These are phyloP conservation scores for Gadopsis marmoratus DNA, from an alignment of 2,797 vertebrate genomes.

Conservation along the genomic window DNA sequence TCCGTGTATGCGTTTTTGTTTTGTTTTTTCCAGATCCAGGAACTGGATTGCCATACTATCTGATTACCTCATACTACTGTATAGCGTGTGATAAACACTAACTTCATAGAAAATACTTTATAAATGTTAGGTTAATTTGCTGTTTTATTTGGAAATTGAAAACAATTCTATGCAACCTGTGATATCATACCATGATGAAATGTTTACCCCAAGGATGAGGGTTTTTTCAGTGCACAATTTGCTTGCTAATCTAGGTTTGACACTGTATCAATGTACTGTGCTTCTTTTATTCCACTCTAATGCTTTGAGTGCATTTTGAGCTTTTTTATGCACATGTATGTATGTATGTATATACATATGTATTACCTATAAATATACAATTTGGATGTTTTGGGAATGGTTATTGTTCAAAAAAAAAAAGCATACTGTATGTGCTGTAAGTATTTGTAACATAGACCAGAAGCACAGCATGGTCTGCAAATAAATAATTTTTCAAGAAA, in stretches of 20 bases:
- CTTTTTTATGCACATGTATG: slow-evolving; percentile 73
- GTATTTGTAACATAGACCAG: slow-evolving; percentile 80
- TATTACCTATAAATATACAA: slow-evolving; percentile 78
- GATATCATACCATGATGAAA: slow-evolving; percentile 63
- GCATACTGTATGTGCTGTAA: slow-evolving; percentile 72
- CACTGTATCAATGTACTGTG: slow-evolving; percentile 59
- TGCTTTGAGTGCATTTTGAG: slow-evolving; percentile 62
- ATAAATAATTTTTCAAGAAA: slow-evolving; percentile 81
- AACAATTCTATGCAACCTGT: slow-evolving; percentile 83
- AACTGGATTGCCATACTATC: slow-evolving; percentile 61
- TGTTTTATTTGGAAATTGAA: slow-evolving; percentile 72
- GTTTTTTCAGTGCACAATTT: slow-evolving; percentile 49
- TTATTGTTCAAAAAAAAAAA: slow-evolving; percentile 76
- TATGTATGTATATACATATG: slow-evolving; percentile 78
- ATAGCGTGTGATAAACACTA: slow-evolving; percentile 33
- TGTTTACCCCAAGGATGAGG: slow-evolving; percentile 54
- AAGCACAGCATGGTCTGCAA: slow-evolving; percentile 78
- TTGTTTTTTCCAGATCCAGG: slow-evolving; percentile 27
- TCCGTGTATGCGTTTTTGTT: slow-evolving; percentile 13
- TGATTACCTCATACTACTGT: slow-evolving; percentile 70
- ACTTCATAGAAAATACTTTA: slow-evolving; percentile 43
- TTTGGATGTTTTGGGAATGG: slow-evolving; percentile 79
- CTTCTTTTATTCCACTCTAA: slow-evolving; percentile 54
- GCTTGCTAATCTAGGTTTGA: slow-evolving; percentile 58
- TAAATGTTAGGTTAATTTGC: slow-evolving; percentile 53